A percentile compares a stretch with the other conserved stretches of the same genome.
phyloP scores from a whole-genome alignment of 2,888 invertebrate genomes.

The Portevinia maculata region DNA sequence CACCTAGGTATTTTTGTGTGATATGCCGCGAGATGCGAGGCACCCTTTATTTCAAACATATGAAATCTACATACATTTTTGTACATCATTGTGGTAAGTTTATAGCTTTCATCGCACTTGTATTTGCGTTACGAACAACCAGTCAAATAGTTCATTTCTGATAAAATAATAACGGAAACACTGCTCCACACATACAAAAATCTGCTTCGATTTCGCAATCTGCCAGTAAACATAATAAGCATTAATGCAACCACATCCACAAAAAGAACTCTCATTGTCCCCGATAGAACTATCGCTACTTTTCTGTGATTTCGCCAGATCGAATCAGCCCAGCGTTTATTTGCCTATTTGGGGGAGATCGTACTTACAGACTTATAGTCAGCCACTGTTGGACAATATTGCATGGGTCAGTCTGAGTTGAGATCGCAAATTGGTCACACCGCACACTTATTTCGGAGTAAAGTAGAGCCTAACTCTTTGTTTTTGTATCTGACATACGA shows the following conservation, averaged over 20 bases:
- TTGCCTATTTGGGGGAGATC: slow-evolving; percentile 19
- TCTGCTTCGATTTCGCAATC: neutral
- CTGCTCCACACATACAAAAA: neutral
- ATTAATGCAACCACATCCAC: slow-evolving; percentile 7
- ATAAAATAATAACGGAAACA: slow-evolving; percentile 3
- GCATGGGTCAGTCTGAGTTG: slow-evolving; percentile 53
- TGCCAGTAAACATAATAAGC: neutral
- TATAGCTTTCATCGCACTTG: no score
- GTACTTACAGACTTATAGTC: slow-evolving; percentile 38
- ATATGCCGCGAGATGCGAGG: no score
- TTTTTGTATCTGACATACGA: slow-evolving; percentile 1
- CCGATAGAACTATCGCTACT: slow-evolving; percentile 27
- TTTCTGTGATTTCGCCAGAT: slow-evolving; percentile 21
- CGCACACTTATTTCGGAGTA: slow-evolving; percentile 22
- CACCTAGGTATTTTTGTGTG: no score
- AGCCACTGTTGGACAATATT: slow-evolving; percentile 38
- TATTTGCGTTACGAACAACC: no score
- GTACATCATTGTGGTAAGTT: no score
- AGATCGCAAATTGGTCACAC: slow-evolving; percentile 49
- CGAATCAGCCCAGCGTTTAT: slow-evolving; percentile 18
- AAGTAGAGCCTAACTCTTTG: neutral
- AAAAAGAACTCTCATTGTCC: slow-evolving; percentile 22
- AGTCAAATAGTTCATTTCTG: neutral
- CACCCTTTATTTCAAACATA: no score
- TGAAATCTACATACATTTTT: no score